Conservation (phyloP, 2,797 vertebrate genomes). For the Gila robusta region DNA sequence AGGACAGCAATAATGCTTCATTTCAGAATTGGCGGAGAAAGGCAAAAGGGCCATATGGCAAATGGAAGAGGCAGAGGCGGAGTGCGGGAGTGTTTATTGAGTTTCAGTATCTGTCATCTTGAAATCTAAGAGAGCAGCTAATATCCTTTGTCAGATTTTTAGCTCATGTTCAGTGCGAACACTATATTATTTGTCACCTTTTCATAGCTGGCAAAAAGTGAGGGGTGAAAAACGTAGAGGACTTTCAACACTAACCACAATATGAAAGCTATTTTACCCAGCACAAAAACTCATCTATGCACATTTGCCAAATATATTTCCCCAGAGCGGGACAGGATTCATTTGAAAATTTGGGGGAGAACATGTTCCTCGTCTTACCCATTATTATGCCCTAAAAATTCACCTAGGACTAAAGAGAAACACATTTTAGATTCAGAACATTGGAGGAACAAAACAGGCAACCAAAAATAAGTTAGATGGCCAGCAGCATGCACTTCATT, state of each 20-base stretch:
- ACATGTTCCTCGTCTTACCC: not conserved
- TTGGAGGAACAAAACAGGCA: not conserved
- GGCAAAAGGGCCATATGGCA: conserved; percentile 28
- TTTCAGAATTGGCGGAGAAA: conserved; percentile 16
- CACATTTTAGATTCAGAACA: not conserved
- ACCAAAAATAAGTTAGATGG: not conserved
- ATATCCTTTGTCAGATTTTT: conserved; percentile 31
- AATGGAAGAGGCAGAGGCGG: conserved; percentile 5
- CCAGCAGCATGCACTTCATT: not conserved
- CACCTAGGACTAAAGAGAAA: not conserved
- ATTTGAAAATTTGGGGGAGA: not conserved
- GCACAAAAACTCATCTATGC: conserved; percentile 18
- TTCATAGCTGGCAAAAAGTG: not conserved
- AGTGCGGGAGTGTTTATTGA: conserved; percentile 19
- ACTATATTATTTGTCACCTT: conserved; percentile 11
- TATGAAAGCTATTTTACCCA: conserved; percentile 40
- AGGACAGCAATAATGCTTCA: conserved; percentile 42
- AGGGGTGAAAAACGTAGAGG: not conserved
- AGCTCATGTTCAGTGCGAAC: conserved; percentile 18
- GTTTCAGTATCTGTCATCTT: conserved; percentile 14
- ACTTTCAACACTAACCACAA: conserved; percentile 33
- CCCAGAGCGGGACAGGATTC: not conserved
- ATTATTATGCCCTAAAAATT: not conserved
- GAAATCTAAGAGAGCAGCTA: conserved; percentile 39
- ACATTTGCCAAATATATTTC: conserved; percentile 22